Evolutionary conservation across 1,140 invertebrate genomes (phyloP).

Genomic region (Drosophila biarmipes): DNA sequence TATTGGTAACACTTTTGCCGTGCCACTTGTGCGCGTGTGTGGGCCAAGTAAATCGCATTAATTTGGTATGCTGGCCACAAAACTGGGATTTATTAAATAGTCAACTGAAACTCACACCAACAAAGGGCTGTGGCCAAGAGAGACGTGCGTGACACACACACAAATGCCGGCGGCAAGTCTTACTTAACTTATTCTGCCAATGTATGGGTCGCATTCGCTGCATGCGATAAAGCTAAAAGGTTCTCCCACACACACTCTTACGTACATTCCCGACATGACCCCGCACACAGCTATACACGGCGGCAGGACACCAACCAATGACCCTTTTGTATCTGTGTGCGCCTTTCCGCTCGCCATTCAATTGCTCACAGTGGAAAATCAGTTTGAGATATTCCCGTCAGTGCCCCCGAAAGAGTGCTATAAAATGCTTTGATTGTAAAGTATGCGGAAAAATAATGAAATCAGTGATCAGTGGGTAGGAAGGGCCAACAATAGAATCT

Average conservation of each 20-base stretch:
- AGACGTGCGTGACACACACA: conserved; percentile 74
- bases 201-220: conserved; percentile 35
- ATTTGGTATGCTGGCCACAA: conserved; percentile 82
- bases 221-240: conserved; percentile 64
- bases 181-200: conserved; percentile 27
- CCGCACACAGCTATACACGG: conserved; percentile 24
- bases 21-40: conserved; percentile 9
- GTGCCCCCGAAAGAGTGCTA: conserved; percentile 4
- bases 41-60: conserved; percentile 76
- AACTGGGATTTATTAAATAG: conserved; percentile 80
- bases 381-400: not conserved
- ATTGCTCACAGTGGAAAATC: conserved; percentile 53
- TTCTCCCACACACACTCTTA: conserved; percentile 11
- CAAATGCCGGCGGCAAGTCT: conserved; percentile 52
- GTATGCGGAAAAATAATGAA: not conserved
- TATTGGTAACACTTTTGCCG: conserved; percentile 45
- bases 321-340: conserved; percentile 51
- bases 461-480: conserved; percentile 1
- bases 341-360: conserved; percentile 64
- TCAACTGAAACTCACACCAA: conserved; percentile 61
- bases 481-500: not conserved
- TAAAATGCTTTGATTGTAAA: conserved; percentile 7
- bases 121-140: conserved; percentile 33
- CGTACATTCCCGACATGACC: conserved; percentile 10
- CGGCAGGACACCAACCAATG: conserved; percentile 25